Conservation (phyloP, 2,797 vertebrate species). For the Danio kyathit region DNA sequence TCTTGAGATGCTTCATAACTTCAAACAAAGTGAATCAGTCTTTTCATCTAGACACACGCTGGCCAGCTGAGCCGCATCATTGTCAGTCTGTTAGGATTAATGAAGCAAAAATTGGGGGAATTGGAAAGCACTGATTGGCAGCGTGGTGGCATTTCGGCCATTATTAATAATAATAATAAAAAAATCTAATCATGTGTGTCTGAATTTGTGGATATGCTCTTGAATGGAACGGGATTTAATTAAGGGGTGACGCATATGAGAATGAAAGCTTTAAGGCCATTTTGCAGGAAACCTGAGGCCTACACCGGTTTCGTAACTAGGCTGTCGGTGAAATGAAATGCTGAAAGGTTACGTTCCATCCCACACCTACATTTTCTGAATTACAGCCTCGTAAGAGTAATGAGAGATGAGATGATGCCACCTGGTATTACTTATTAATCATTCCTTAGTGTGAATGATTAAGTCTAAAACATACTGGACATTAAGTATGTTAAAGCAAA, state of each 20-base stretch:
- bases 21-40: slow-evolving; percentile 28
- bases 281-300: slow-evolving; percentile 36
- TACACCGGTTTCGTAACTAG: slow-evolving; percentile 59
- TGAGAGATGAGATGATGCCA: slow-evolving; percentile 7
- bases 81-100: slow-evolving; percentile 58
- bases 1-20: slow-evolving; percentile 17
- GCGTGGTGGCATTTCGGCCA: slow-evolving; percentile 63
- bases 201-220: slow-evolving; percentile 60
- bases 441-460: neutral
- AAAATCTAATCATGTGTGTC: slow-evolving; percentile 66
- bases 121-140: slow-evolving; percentile 55
- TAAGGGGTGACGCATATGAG: slow-evolving; percentile 60
- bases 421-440: neutral
- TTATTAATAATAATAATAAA: slow-evolving; percentile 65
- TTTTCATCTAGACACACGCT: slow-evolving; percentile 27
- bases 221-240: slow-evolving; percentile 66
- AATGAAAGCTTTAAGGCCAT: slow-evolving; percentile 54
- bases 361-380: neutral
- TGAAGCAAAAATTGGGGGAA: slow-evolving; percentile 59
- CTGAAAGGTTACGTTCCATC: slow-evolving; percentile 45
- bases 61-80: slow-evolving; percentile 17
- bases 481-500: neutral
- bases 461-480: neutral
- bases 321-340: slow-evolving; percentile 48
- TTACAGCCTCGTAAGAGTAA: neutral